Evolutionary conservation across 2,797 vertebrate genomes (phyloP).

Genomic region (Cichlasoma orientale): DNA sequence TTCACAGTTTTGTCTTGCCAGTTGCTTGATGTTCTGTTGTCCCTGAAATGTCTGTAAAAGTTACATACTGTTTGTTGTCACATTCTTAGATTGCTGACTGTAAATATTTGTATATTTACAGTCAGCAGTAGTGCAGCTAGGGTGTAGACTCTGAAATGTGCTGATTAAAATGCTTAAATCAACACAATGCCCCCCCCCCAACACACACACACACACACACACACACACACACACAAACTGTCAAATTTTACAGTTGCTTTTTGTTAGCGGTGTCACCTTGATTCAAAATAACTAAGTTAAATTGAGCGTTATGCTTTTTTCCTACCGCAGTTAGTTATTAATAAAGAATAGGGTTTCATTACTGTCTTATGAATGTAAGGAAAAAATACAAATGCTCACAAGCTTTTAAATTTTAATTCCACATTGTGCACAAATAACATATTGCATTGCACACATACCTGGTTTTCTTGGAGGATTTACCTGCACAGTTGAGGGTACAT

Average conservation of each 20-base stretch:
- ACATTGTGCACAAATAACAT: not conserved
- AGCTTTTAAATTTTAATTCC: not conserved
- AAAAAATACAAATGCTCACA: not conserved
- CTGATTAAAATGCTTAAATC: not conserved
- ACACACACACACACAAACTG: too few species aligned
- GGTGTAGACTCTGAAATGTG: conserved; percentile 9
- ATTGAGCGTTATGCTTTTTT: not conserved
- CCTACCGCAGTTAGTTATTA: not conserved
- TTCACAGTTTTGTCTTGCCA: conserved; percentile 45
- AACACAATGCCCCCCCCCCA: not conserved
- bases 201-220: too few species aligned
- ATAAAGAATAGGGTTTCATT: not conserved
- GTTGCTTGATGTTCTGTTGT: not conserved
- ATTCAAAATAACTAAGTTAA: not conserved
- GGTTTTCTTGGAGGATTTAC: not conserved
- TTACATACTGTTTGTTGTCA: conserved; percentile 48
- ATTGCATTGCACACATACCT: not conserved
- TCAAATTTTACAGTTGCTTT: not conserved
- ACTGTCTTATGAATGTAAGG: not conserved
- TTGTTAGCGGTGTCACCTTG: not conserved
- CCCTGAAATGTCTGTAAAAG: conserved; percentile 37
- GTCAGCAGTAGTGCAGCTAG: conserved; percentile 5
- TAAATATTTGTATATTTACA: conserved; percentile 24
- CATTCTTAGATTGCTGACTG: conserved; percentile 32
- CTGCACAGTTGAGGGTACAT: too few species aligned